Percentiles rank a stretch among this genome's conserved stretches.
These are phyloP conservation scores for Burhinus oedicnemus DNA, from an alignment of 2,113 vertebrate genomes.

Conservation along the genomic window DNA sequence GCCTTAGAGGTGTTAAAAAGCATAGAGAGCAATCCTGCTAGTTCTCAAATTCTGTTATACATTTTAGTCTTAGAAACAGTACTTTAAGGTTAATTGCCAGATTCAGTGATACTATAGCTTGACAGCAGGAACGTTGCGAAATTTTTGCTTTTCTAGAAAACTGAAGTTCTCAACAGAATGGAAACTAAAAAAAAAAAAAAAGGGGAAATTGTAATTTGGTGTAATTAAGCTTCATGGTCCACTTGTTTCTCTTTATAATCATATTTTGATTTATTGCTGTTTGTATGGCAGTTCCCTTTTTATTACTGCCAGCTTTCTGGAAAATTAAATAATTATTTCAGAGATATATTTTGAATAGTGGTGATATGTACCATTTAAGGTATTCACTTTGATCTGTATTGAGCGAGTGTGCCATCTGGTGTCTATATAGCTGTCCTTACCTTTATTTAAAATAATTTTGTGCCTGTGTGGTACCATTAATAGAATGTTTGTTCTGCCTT, in stretches of 20 bases:
- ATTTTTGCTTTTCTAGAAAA: neutral
- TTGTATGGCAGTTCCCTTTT: neutral
- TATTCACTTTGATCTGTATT: neutral
- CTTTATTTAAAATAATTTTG: neutral
- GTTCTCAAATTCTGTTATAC: neutral
- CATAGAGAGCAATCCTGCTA: neutral
- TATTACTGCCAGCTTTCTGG: neutral
- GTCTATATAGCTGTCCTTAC: neutral
- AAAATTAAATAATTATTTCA: slow-evolving; percentile 12
- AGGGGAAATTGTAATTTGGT: neutral
- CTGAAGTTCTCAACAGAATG: neutral
- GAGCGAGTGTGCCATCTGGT: slow-evolving; percentile 47
- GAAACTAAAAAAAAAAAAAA: neutral
- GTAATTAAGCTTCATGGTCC: neutral
- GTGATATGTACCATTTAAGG: neutral
- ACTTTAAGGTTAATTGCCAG: neutral
- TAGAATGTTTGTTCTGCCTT: neutral
- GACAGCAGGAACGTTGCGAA: neutral
- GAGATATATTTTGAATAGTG: neutral
- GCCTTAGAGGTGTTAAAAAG: neutral
- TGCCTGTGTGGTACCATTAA: neutral
- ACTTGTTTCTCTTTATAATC: neutral
- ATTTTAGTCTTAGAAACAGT: neutral
- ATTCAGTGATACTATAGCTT: neutral
- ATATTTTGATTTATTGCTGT: neutral